Base-by-base conservation (phyloP, 30 jellyfish, hydroid and myxozoan species). In the Sanderia malayensis region DNA sequence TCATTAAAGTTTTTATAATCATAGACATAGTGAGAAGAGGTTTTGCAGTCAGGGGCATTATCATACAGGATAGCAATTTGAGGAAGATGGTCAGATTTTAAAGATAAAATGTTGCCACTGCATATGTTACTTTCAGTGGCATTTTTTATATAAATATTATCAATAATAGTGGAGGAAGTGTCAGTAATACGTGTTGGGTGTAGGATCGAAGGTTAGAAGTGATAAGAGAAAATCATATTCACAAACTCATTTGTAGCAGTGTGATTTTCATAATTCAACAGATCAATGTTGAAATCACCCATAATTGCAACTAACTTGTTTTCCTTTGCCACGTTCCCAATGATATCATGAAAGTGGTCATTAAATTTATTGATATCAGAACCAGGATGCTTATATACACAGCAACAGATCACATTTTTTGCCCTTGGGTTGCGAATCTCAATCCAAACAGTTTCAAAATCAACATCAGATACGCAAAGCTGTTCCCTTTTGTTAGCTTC, bases 401-500 rank as follows among this genome's bases (percentile, higher is more conserved):
- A 37, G 52, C 52, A 37, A 37, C 52, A 37, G 4, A 59, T 4
- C 2, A 74, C 15, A 34, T 58, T 59, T 58, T 33, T 74, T 3
- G 70, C 78, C 47, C 46, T 59, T 4, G 77, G 22, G 45, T 74
- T 74, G 1, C 55, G 41, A 31, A 59, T 74, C 58, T 58, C 88
- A 61, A 76, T 76, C 80, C 73, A 76, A 25, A 61, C 66, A 4
- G 63, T 44, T 25, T 62, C 73, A 76, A 37, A 37, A 37, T 37
- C 52, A 37, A 37, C 52, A 37, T n/a, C n/a, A n/a, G n/a, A n/a
- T 37, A 37, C 23, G 22, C 71, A 2, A 27, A 61, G 72, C 24
- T 76, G 68, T 15, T 61, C 80, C 64, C 80, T 37, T 62, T 61
- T 76, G 49, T 46, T 47, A 76, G 72, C 80, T 20, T 63, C 44